These are phyloP conservation scores for Diarsia mendica DNA, from an alignment of 2,888 invertebrate species.

Conservation along the genomic window DNA sequence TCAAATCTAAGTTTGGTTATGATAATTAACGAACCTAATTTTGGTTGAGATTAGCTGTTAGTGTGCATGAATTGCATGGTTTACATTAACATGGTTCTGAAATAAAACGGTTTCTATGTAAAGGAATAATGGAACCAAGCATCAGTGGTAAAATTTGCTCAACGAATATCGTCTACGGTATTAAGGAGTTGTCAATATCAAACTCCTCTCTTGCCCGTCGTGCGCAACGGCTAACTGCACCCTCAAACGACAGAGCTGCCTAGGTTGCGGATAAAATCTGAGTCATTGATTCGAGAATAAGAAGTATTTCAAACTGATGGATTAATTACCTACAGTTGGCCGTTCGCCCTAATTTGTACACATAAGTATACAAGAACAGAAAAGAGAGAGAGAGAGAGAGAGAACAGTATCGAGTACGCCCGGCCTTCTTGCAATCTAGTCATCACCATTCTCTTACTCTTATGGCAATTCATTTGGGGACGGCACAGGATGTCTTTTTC, in stretches of 20 bases:
- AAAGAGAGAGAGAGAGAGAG: too few relatives aligned
- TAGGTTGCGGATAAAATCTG: too few relatives aligned
- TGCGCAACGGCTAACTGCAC: too few relatives aligned
- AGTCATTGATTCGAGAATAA: too few relatives aligned
- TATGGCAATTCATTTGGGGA: too few relatives aligned
- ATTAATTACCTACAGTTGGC: background rate
- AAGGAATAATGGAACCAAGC: background rate
- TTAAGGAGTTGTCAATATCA: background rate
- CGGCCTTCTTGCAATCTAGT: background rate
- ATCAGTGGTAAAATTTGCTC: background rate
- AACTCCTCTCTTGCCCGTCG: too few relatives aligned
- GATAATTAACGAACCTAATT: conserved; percentile 39
- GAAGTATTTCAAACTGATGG: too few relatives aligned
- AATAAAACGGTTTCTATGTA: background rate
- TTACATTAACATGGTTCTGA: background rate
- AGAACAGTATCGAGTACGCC: background rate
- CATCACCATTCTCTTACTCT: too few relatives aligned
- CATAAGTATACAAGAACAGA: too few relatives aligned
- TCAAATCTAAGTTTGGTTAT: conserved; percentile 52
- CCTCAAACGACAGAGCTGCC: too few relatives aligned
- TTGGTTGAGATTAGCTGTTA: conserved; percentile 17
- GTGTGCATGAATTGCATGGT: background rate
- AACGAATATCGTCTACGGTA: background rate
- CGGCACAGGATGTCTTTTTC: too few relatives aligned
- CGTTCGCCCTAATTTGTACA: background rate